Conservation (phyloP, 2,113 vertebrate genomes). For the Marmota monax region DNA sequence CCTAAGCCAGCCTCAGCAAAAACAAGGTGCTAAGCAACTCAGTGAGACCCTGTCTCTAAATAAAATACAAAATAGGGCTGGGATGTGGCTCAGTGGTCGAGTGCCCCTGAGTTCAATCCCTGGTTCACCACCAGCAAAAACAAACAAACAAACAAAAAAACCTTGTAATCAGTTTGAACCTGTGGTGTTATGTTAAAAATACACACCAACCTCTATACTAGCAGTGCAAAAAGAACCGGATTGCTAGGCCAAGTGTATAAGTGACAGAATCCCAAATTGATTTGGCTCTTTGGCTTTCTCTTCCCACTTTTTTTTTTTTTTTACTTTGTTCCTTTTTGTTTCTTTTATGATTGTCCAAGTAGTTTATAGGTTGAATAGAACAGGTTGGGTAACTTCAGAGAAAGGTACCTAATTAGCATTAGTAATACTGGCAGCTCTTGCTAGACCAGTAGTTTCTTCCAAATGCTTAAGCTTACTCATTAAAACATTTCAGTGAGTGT, state of each 20-base stretch:
- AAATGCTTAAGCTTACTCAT: slow-evolving; percentile 48
- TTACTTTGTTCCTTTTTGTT: neutral
- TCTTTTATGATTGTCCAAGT: neutral
- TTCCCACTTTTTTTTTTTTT: neutral
- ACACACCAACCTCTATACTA: neutral
- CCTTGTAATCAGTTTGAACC: neutral
- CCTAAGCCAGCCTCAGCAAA: too few species aligned
- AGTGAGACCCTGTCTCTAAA: too few species aligned
- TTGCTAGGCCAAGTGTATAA: neutral
- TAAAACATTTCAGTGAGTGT: slow-evolving; percentile 59
- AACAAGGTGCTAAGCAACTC: too few species aligned
- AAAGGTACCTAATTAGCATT: neutral
- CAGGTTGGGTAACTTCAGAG: slow-evolving; percentile 40
- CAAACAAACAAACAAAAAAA: too few species aligned
- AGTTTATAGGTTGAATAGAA: neutral
- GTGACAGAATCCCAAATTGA: neutral
- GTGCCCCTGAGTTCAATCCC: too few species aligned
- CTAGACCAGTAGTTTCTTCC: slow-evolving; percentile 36
- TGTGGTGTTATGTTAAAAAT: slow-evolving; percentile 10
- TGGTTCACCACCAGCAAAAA: too few species aligned
- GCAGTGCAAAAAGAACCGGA: neutral
- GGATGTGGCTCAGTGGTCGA: too few species aligned
- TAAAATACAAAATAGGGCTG: too few species aligned
- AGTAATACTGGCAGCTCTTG: neutral
- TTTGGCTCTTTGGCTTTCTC: neutral